phyloP scores from a whole-genome alignment of 2,797 vertebrate species.

The Phoeniculus purpureus region DNA sequence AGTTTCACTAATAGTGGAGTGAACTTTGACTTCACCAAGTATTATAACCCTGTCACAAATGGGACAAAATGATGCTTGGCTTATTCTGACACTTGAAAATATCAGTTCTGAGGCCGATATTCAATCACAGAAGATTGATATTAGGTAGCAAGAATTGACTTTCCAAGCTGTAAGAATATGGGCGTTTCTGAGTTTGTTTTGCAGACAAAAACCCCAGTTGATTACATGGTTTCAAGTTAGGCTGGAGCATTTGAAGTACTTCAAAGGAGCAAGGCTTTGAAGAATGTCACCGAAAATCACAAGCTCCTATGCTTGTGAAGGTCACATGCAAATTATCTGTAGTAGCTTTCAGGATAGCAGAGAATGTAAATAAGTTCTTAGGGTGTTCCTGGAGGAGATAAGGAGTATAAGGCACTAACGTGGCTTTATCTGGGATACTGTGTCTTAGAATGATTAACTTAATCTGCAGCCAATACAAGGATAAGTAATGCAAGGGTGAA shows the following conservation, averaged over 20 bases:
- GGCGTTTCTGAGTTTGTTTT: not conserved
- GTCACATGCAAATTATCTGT: not conserved
- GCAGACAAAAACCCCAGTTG: accelerated
- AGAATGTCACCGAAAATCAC: not conserved
- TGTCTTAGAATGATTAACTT: slow-evolving; percentile 18
- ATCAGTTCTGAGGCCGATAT: not conserved
- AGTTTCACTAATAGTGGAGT: not conserved
- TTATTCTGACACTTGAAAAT: slow-evolving; percentile 23
- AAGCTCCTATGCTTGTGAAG: not conserved
- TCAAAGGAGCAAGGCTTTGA: not conserved
- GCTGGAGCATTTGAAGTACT: not conserved
- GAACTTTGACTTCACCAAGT: not conserved
- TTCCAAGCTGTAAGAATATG: not conserved
- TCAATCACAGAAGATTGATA: not conserved
- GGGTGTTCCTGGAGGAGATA: not conserved
- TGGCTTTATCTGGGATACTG: not conserved
- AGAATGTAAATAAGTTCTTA: not conserved
- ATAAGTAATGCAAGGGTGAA: not conserved
- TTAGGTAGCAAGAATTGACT: not conserved
- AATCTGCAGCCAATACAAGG: not conserved
- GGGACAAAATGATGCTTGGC: slow-evolving; percentile 41
- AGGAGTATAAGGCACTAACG: not conserved
- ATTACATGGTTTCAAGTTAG: not conserved
- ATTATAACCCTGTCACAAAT: not conserved
- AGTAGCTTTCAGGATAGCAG: not conserved